Evolutionary conservation across 64 coral and sea anemone species (phyloP).

Genomic region (Stylophora pistillata): DNA sequence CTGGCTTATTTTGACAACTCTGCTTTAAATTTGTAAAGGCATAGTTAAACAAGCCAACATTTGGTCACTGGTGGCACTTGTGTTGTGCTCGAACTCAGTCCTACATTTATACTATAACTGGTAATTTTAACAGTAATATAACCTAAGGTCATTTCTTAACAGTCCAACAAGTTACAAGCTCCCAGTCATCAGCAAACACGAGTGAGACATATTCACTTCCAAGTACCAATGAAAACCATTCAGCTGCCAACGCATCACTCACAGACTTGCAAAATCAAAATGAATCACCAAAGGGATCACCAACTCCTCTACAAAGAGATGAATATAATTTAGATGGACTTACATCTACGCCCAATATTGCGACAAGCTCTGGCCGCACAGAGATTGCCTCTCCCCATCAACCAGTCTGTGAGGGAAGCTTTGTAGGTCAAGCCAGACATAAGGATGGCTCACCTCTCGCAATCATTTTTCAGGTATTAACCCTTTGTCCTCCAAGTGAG

Average conservation of each 20-base stretch:
- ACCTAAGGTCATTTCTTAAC: neutral
- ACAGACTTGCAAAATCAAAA: neutral
- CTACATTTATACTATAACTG: too few relatives aligned
- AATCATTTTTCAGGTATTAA: slow-evolving; percentile 85
- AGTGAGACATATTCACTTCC: slow-evolving; percentile 15
- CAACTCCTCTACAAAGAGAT: neutral
- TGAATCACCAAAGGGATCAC: slow-evolving; percentile 2
- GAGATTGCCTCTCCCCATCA: slow-evolving; percentile 62
- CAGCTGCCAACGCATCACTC: slow-evolving; percentile 8
- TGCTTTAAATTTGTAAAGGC: neutral
- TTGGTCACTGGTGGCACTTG: too few relatives aligned
- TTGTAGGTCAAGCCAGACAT: slow-evolving; percentile 80
- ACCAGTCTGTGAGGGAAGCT: slow-evolving; percentile 90
- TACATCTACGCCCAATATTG: slow-evolving; percentile 90
- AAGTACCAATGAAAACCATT: slow-evolving; percentile 3
- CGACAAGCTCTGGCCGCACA: slow-evolving; percentile 57
- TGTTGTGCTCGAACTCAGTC: too few relatives aligned
- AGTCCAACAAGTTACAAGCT: neutral
- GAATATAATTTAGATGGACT: slow-evolving; percentile 13
- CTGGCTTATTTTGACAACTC: neutral
- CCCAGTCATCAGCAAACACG: neutral
- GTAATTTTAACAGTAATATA: too few relatives aligned
- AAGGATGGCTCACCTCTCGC: slow-evolving; percentile 85
- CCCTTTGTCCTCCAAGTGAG: neutral
- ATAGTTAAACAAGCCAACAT: too few relatives aligned